phyloP scores from a whole-genome alignment of 1,140 invertebrate species.

The Calliphora vicina region DNA sequence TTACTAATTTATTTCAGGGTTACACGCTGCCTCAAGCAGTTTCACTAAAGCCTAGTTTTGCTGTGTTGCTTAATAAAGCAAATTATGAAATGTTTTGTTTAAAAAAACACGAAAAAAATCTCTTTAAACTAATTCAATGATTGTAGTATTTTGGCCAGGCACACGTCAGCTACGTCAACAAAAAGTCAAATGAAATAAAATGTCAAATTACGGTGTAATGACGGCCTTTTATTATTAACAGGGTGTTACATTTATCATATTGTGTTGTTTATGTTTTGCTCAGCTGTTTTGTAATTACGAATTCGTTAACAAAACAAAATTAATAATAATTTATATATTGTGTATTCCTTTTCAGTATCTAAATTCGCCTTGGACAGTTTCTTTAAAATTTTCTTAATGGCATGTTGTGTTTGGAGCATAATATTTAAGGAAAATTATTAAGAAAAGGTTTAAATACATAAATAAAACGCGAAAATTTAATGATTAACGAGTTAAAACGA shows the following conservation, averaged over 20 bases:
- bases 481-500: not conserved
- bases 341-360: not conserved
- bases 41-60: not conserved
- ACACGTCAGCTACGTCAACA: slow-evolving; percentile 36
- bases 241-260: not conserved
- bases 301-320: not conserved
- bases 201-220: not conserved
- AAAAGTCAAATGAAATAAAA: not conserved
- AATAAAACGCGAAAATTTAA: not conserved
- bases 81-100: not conserved
- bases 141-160: slow-evolving; percentile 13
- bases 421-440: not conserved
- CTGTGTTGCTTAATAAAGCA: not conserved
- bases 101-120: not conserved
- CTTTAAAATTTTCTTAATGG: not conserved
- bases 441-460: not conserved
- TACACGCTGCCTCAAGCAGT: not conserved
- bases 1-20: not conserved
- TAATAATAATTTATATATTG: not conserved
- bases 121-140: not conserved
- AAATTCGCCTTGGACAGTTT: not conserved
- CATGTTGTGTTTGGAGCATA: not conserved
- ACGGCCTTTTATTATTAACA: not conserved
- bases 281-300: slow-evolving; percentile 3
- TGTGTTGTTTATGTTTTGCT: not conserved